Conservation (phyloP, 2,113 vertebrate genomes). For the Nannospalax galili region DNA sequence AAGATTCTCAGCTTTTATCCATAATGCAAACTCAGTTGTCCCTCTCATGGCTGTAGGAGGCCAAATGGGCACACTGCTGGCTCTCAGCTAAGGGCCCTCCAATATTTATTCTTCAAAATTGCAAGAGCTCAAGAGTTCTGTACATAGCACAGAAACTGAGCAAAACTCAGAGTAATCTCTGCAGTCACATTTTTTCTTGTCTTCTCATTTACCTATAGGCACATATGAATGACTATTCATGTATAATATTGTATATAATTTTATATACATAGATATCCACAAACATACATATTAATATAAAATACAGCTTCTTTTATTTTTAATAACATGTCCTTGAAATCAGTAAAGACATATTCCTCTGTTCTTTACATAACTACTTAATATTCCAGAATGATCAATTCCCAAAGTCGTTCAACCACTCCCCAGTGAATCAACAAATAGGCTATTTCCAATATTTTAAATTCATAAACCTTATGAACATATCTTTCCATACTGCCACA, state of each 20-base stretch:
- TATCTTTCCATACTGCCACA: not conserved
- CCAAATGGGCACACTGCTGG: not conserved
- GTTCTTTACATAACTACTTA: not conserved
- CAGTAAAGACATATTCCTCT: not conserved
- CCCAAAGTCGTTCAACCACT: not conserved
- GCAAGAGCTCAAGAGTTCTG: not conserved
- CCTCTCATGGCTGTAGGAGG: not conserved
- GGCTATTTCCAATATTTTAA: not conserved
- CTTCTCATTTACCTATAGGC: not conserved
- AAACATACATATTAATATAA: not conserved
- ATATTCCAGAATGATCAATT: not conserved
- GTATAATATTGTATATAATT: too few species aligned
- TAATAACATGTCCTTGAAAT: not conserved
- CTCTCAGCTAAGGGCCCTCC: not conserved
- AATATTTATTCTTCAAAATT: not conserved
- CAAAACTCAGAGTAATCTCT: not conserved
- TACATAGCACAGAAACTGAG: not conserved
- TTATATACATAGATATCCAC: not conserved
- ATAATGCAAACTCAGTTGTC: not conserved
- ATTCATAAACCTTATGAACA: not conserved
- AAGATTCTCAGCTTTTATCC: not conserved
- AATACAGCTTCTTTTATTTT: not conserved
- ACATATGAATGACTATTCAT: too few species aligned
- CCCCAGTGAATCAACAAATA: not conserved
- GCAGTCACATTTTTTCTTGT: not conserved